phyloP scores from a whole-genome alignment of 2,888 invertebrate genomes.

The Hydriomena furcata region DNA sequence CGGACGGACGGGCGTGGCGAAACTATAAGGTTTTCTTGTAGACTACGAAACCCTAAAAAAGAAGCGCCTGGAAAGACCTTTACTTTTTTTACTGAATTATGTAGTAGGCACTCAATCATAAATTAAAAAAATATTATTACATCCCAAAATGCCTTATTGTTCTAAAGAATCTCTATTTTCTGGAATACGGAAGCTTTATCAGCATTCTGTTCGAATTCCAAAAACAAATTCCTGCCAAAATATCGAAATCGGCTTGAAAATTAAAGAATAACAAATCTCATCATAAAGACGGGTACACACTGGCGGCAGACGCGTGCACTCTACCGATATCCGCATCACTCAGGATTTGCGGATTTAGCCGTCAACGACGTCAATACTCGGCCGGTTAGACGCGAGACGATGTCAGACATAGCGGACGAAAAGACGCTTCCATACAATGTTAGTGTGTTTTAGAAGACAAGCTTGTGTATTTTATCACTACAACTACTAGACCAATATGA shows the following conservation, averaged over 20 bases:
- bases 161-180: not conserved
- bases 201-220: conserved; percentile 3
- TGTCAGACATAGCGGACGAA: conserved; percentile 18
- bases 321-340: conserved; percentile 49
- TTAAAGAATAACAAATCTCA: conserved; percentile 35
- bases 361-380: conserved; percentile 43
- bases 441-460: not conserved
- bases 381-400: conserved; percentile 28
- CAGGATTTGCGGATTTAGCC: conserved; percentile 66
- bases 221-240: conserved; percentile 22
- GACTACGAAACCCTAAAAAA: too few relatives aligned
- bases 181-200: not conserved
- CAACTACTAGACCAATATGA: too few relatives aligned
- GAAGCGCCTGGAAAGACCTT: too few relatives aligned
- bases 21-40: too few relatives aligned
- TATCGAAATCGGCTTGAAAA: conserved; percentile 26
- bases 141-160: too few relatives aligned
- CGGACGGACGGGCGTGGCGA: too few relatives aligned
- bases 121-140: too few relatives aligned
- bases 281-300: conserved; percentile 33
- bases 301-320: conserved; percentile 32
- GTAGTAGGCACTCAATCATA: too few relatives aligned
- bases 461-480: not conserved
- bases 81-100: too few relatives aligned
- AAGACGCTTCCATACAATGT: conserved; percentile 8